These are phyloP conservation scores for Arenaria interpres DNA, from an alignment of 2,113 vertebrate species.

Conservation along the genomic window DNA sequence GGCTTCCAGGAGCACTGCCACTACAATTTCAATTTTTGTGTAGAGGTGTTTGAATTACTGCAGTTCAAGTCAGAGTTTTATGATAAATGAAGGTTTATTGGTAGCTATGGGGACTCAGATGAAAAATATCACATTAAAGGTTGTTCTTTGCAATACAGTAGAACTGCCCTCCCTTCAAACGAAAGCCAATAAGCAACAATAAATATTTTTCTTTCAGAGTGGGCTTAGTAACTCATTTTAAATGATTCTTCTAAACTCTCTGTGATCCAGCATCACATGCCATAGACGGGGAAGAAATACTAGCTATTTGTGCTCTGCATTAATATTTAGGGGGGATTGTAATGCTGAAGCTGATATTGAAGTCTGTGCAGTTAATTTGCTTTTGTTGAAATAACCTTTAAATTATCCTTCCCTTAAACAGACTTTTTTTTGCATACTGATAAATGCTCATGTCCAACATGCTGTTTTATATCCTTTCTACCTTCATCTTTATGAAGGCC, in stretches of 20 bases:
- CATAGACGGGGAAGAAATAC: not conserved
- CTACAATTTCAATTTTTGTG: not conserved
- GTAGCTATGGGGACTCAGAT: not conserved
- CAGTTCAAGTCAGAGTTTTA: not conserved
- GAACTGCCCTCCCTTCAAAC: not conserved
- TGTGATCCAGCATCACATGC: not conserved
- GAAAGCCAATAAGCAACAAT: not conserved
- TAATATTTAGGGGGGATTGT: conserved; percentile 30
- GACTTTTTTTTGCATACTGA: not conserved
- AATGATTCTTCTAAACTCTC: not conserved
- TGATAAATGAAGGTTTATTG: not conserved
- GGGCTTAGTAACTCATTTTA: conserved; percentile 22
- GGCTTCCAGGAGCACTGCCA: not conserved
- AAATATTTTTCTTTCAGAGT: conserved; percentile 24
- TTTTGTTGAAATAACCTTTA: conserved; percentile 57
- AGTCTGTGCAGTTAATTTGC: conserved; percentile 4
- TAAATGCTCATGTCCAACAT: not conserved
- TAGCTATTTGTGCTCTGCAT: not conserved
- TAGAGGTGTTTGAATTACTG: not conserved
- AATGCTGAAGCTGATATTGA: conserved; percentile 34
- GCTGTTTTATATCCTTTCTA: not conserved
- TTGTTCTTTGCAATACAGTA: not conserved
- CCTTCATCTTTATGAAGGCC: not conserved
- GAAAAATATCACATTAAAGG: not conserved
- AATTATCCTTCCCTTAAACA: conserved; percentile 41